These are phyloP conservation scores for Cercopithecus mona DNA, from an alignment of 2,113 vertebrate genomes.

Conservation along the genomic window DNA sequence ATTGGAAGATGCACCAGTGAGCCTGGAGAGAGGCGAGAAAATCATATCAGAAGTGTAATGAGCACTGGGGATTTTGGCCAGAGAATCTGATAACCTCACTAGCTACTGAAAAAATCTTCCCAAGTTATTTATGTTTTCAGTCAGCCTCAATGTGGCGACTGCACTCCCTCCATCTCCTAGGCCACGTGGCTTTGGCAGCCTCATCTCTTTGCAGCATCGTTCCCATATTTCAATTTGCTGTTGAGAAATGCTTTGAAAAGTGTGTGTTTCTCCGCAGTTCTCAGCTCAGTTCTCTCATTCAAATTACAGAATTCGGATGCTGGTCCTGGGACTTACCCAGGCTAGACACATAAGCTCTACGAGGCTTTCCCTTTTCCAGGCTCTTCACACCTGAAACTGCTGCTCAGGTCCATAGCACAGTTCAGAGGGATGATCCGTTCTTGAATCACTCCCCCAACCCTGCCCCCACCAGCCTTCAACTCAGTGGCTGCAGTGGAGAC, in stretches of 20 bases:
- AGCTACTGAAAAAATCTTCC: neutral
- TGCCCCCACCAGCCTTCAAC: neutral
- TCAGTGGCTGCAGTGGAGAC: neutral
- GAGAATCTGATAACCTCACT: neutral
- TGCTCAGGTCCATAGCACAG: neutral
- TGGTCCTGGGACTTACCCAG: neutral
- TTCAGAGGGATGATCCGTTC: neutral
- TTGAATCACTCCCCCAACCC: neutral
- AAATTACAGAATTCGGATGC: neutral
- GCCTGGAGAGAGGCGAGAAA: neutral
- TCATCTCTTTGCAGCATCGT: neutral
- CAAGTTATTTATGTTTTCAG: neutral
- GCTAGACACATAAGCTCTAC: neutral
- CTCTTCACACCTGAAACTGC: neutral
- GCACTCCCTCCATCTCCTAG: neutral
- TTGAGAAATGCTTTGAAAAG: neutral
- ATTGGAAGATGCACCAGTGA: neutral
- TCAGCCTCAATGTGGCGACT: neutral
- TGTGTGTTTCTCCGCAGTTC: neutral
- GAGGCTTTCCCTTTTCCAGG: neutral
- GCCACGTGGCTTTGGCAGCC: neutral
- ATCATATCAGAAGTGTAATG: neutral
- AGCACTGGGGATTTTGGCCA: neutral
- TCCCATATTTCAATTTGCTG: neutral
- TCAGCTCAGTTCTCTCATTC: neutral